Percentiles rank a stretch among this genome's conserved stretches.
phyloP scores from a whole-genome alignment of 1,140 invertebrate species.

The Drosophila obscura region DNA sequence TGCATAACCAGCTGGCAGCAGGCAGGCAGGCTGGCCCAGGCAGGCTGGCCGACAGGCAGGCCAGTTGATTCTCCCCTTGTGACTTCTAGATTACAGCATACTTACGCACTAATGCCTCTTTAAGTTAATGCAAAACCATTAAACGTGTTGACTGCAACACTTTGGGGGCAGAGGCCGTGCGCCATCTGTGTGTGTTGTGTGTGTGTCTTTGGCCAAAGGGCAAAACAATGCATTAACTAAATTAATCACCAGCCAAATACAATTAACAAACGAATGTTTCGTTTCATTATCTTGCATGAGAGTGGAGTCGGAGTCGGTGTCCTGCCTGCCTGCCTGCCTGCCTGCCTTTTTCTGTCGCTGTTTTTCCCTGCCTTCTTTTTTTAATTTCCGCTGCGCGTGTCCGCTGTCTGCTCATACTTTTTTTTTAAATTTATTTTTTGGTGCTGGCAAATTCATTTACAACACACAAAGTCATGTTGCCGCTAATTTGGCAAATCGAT shows the following conservation, averaged over 20 bases:
- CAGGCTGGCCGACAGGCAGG: too few relatives aligned
- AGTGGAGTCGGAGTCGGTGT: neutral
- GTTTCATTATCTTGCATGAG: constrained; percentile 5
- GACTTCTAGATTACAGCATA: constrained; percentile 64
- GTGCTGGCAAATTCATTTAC: constrained; percentile 53
- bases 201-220: neutral
- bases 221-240: constrained; percentile 22
- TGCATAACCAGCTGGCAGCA: constrained; percentile 3
- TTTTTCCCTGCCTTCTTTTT: constrained; percentile 32
- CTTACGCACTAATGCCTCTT: constrained; percentile 78
- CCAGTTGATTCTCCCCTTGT: constrained; percentile 30
- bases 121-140: constrained; percentile 73
- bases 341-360: too few relatives aligned
- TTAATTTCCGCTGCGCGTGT: constrained; percentile 61
- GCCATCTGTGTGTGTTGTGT: neutral
- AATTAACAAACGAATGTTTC: constrained; percentile 56
- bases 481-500: constrained; percentile 62
- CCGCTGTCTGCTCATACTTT: neutral
- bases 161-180: constrained; percentile 50
- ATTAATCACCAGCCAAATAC: constrained; percentile 43
- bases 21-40: too few relatives aligned
- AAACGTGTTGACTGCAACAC: constrained; percentile 76
- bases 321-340: constrained; percentile 34
- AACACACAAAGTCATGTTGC: constrained; percentile 62
- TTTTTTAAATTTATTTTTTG: constrained; percentile 8